Evolutionary conservation across 2,888 invertebrate species (phyloP), one percentile per base, ranked within the genome.

Genomic region (Chaetogeoica ovagalla): DNA sequence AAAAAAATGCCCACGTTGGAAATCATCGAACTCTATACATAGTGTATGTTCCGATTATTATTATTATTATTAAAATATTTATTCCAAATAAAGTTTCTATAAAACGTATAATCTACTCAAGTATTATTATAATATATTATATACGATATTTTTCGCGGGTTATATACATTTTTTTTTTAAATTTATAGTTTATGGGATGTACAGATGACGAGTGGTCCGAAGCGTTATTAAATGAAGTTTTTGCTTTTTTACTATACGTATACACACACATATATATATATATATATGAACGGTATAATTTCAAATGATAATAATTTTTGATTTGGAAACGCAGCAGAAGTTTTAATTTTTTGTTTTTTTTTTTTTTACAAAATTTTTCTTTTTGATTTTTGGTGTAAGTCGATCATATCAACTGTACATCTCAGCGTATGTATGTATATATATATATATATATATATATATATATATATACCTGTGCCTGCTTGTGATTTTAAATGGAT

Each of bases 151-250:
- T 82, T 68, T 75, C 66, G 63, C 81, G 69, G 68, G 39, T 72
- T 66, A 48, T 81, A 63, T 48, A 63, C 71, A 71, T 55, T 43
- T 70, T 37, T 81, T 71, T 74, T 81, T 75, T 81, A 43, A 62
- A 68, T 39, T 62, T 71, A 71, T 30, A 43, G 19, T 15, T 69
- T 71, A 30, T 48, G 59, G 62, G 60, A 55, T 81, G 73, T 75
- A 63, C 52, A 60, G 69, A 81, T 23, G 19, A 43, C 21, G 52
- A 17, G 66, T 23, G 4, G 68, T 59, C n/a, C 68, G n/a, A 37
- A 59, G 43, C 48, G 9, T 63, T 30, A n/a, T 55, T 60, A 19
- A 48, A 48, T 11, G 48, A 1, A 48, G 8, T 48, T 48, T 48
- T 48, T 48, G 2, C 52, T 21, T 62, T 69, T 71, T 59, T 19